Evolutionary conservation across 2,113 vertebrate species (phyloP).

Genomic region (Chinchilla lanigera): DNA sequence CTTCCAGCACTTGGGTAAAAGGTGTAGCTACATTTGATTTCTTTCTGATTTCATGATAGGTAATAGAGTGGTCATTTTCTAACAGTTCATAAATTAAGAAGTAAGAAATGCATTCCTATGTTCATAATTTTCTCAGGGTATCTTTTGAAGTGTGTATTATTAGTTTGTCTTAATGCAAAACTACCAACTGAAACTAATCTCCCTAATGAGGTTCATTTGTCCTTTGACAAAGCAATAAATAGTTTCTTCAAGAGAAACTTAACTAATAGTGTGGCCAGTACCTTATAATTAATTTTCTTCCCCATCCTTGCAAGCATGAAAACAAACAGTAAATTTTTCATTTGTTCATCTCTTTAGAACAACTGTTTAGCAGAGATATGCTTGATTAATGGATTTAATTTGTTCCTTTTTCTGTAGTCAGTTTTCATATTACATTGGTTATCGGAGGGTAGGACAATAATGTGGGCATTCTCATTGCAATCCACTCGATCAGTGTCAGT

Average conservation of each 20-base stretch:
- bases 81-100: constrained; percentile 76
- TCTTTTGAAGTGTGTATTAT: constrained; percentile 81
- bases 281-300: constrained; percentile 89
- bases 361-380: constrained; percentile 90
- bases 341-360: constrained; percentile 87
- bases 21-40: neutral
- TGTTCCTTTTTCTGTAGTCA: constrained; percentile 89
- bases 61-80: constrained; percentile 67
- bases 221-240: constrained; percentile 88
- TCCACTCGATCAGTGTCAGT: constrained; percentile 89
- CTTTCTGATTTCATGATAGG: constrained; percentile 44
- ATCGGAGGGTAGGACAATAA: constrained; percentile 87
- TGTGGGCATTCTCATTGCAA: constrained; percentile 81
- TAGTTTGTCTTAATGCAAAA: constrained; percentile 84
- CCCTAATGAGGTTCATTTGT: constrained; percentile 89
- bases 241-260: constrained; percentile 86
- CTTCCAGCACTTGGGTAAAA: neutral
- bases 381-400: constrained; percentile 94
- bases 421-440: constrained; percentile 90
- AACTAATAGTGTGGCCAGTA: constrained; percentile 84
- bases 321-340: constrained; percentile 90
- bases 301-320: constrained; percentile 81
- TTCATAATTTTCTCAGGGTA: constrained; percentile 80
- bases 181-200: constrained; percentile 88
- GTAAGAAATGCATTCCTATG: constrained; percentile 68